Evolutionary conservation across 2,888 invertebrate genomes (phyloP), one percentile per base, ranked within the genome.

Genomic region (Monochamus alternatus): DNA sequence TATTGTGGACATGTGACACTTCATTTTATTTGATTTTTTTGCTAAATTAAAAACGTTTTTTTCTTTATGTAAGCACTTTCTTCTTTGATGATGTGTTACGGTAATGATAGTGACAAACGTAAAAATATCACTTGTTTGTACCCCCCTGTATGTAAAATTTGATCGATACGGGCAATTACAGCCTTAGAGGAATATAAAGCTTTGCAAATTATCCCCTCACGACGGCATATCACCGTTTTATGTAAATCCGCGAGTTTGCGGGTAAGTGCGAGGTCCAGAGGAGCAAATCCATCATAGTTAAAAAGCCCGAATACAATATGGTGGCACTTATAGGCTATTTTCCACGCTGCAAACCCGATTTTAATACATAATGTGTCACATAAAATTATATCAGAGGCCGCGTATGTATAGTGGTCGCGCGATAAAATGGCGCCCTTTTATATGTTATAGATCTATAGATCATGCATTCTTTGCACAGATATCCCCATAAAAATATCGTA

Each of bases 301-400:
- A 84, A 86, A 85, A 80, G 84, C 85, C 85, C 84, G 83, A 86
- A 87, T 85, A 87, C 86, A 87, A 86, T 87, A 86, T 87, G 86
- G 83, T 78, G 85, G 85, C 84, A 87, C 86, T 87, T 88, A 88
- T 88, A 87, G 89, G 87, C 89, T 88, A 89, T 89, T 89, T 89
- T 89, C 89, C 89, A 86, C 87, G 84, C 86, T 87, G 88, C 87
- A 88, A 87, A 87, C 86, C 87, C 89, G 88, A 88, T 89, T 88
- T 89, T 89, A 89, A 89, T 89, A 88, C 87, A 86, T 88, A 88
- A 87, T 88, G 87, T 88, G 88, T 88, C 88, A 88, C 88, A 89
- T 89, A 88, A 89, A 88, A 89, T 88, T 87, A 88, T 86, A 87
- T 87, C 87, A 86, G 82, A 70, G 81, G 76, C 80, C 80, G 82